A percentile compares a stretch with the other conserved stretches of the same genome.
Conservation (phyloP, 2,113 vertebrate genomes). For the Solenodon paradoxus region DNA sequence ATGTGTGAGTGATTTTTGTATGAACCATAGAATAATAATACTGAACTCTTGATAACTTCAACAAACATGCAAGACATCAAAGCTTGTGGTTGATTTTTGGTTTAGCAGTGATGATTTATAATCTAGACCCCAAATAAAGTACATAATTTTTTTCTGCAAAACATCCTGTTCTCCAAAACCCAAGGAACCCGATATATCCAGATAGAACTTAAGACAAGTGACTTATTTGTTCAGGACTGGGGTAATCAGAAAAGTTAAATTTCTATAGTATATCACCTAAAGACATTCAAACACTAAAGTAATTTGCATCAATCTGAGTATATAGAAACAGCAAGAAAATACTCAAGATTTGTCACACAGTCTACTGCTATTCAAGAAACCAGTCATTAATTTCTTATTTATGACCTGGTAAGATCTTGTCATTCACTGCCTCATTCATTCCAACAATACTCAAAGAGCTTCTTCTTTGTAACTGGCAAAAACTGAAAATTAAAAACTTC, state of each 20-base stretch:
- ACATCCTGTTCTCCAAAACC: no score
- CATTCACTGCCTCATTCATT: neutral
- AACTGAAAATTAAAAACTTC: neutral
- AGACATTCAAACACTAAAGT: neutral
- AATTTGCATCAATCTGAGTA: neutral
- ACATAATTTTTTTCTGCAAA: no score
- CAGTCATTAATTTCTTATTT: neutral
- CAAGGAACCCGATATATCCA: neutral
- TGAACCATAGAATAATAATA: neutral
- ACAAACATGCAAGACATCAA: neutral
- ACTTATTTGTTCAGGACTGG: neutral
- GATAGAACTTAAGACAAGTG: neutral
- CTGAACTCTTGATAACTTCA: neutral
- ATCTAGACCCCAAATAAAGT: no score
- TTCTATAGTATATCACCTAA: neutral
- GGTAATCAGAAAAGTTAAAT: neutral
- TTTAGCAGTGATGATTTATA: neutral
- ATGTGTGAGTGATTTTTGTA: neutral
- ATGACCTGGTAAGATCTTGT: neutral
- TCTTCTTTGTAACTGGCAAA: neutral
- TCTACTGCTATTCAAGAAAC: neutral
- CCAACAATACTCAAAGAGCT: neutral
- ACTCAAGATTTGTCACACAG: neutral
- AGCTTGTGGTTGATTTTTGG: neutral
- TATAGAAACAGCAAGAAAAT: neutral